Percentiles rank a stretch among this genome's conserved stretches.
Conservation (phyloP, 2,888 invertebrate genomes). For the Ptilodon capucinus region DNA sequence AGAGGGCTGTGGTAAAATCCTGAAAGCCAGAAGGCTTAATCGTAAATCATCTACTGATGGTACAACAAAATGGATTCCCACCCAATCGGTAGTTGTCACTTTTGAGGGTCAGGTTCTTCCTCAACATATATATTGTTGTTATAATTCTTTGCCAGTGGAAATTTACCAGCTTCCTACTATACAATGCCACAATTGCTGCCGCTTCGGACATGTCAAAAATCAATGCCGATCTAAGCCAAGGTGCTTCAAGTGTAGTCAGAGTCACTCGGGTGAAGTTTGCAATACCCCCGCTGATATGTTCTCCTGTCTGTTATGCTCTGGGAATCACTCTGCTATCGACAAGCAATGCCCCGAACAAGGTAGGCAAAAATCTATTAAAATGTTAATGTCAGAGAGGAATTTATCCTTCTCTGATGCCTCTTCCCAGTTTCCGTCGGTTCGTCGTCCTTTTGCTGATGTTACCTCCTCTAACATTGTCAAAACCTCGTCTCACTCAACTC, state of each 20-base stretch:
- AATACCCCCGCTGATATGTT: neutral
- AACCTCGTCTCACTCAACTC: neutral
- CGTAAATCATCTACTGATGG: neutral
- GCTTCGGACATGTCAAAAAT: neutral
- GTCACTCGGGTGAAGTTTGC: neutral
- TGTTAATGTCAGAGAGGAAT: neutral
- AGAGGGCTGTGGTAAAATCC: neutral
- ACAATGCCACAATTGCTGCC: neutral
- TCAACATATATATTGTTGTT: conserved; percentile 3
- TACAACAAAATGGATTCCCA: neutral
- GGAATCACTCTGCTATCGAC: neutral
- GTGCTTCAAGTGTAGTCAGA: neutral
- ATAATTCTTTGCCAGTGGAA: neutral
- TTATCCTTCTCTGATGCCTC: neutral
- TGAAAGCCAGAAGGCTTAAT: neutral
- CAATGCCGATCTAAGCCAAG: neutral
- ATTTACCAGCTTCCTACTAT: neutral
- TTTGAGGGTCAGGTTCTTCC: neutral
- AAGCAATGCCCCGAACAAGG: neutral
- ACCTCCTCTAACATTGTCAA: too few species aligned
- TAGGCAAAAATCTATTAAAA: neutral
- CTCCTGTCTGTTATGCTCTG: neutral
- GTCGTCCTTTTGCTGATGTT: too few species aligned
- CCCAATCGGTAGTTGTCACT: neutral
- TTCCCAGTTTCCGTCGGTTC: neutral